A percentile compares a stretch with the other conserved stretches of the same genome.
phyloP scores from a whole-genome alignment of 2,888 invertebrate genomes.

The Thelaira solivaga region DNA sequence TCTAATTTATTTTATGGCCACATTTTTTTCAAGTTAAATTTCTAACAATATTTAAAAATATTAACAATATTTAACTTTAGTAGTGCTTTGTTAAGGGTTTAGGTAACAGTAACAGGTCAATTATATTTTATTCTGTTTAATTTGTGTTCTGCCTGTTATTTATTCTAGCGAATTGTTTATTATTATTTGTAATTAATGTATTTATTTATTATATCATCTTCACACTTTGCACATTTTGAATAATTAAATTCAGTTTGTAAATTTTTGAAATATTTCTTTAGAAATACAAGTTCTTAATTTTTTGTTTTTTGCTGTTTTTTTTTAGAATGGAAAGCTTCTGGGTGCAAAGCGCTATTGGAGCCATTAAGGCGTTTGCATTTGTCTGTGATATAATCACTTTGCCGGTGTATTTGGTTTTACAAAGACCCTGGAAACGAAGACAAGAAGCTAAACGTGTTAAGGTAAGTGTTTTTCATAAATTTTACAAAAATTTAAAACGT shows the following conservation, averaged over 20 bases:
- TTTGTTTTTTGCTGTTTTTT: conserved; percentile 58
- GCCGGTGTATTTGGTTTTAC: conserved; percentile 91
- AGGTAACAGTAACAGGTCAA: conserved; percentile 36
- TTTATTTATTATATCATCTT: too few species aligned
- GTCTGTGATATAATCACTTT: conserved; percentile 94
- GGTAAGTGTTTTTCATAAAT: conserved; percentile 78
- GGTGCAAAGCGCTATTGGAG: conserved; percentile 85
- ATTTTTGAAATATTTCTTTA: too few species aligned
- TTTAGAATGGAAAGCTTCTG: conserved; percentile 82
- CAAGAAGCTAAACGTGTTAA: conserved; percentile 86
- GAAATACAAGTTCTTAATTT: too few species aligned
- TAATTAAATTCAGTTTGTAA: too few species aligned
- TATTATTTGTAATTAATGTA: too few species aligned
- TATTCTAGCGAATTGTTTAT: too few species aligned
- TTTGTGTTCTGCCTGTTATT: too few species aligned
- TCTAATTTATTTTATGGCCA: neutral
- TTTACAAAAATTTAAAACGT: neutral
- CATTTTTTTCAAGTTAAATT: neutral
- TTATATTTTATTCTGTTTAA: neutral
- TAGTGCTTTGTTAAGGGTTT: conserved; percentile 53
- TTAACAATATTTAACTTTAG: conserved; percentile 42
- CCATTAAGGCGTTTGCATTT: conserved; percentile 88
- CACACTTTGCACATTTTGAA: too few species aligned
- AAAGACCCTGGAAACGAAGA: conserved; percentile 91
- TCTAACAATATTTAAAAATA: conserved; percentile 9